A percentile compares a stretch with the other conserved stretches of the same genome.
Evolutionary conservation across 2,797 vertebrate genomes (phyloP).

Genomic region (Xiphorhynchus erythropygius): DNA sequence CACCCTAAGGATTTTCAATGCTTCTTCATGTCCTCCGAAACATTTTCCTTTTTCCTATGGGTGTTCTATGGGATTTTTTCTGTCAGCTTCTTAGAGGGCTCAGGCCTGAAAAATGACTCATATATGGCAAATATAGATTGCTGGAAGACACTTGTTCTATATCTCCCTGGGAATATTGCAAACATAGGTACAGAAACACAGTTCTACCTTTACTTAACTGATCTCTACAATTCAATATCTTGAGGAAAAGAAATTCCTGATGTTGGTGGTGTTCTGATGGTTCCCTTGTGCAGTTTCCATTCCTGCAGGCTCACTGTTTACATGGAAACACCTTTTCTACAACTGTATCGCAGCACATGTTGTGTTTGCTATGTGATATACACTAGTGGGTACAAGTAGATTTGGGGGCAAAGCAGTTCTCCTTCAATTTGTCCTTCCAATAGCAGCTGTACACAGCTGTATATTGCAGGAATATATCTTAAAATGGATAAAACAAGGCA

Average conservation of each 20-base stretch:
- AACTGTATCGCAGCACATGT: not conserved
- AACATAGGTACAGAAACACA: not conserved
- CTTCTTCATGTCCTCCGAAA: not conserved
- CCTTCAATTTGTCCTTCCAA: not conserved
- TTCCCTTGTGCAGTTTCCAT: not conserved
- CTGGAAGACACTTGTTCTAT: not conserved
- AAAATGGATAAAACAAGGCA: not conserved
- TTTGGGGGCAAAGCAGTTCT: not conserved
- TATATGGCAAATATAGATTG: not conserved
- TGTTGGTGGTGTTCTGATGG: not conserved
- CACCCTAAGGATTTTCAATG: not conserved
- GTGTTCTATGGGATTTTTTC: not conserved
- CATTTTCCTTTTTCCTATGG: not conserved
- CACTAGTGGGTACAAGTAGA: not conserved
- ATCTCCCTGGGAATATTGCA: not conserved
- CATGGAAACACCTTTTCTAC: not conserved
- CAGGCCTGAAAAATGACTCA: not conserved
- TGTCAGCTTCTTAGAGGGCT: not conserved
- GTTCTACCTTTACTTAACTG: not conserved
- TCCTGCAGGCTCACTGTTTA: accelerated
- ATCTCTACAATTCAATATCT: not conserved
- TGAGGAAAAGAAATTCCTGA: not conserved
- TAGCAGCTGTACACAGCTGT: not conserved
- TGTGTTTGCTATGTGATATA: not conserved
- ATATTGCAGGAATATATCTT: not conserved